These are phyloP conservation scores for Stegostoma tigrinum DNA, from an alignment of 2,113 vertebrate genomes.

Conservation along the genomic window DNA sequence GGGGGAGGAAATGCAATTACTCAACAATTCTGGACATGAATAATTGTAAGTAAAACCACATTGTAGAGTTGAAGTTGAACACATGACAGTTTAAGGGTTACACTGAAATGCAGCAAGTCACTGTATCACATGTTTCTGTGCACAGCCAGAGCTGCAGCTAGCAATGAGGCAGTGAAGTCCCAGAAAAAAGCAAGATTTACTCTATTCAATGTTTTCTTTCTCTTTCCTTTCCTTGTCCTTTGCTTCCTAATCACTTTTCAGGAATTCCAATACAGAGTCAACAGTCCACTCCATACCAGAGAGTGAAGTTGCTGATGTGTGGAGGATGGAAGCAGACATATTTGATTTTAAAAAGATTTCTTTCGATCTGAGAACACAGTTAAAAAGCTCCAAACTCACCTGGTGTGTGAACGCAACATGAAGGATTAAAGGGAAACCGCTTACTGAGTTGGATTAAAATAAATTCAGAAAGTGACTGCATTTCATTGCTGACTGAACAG, in stretches of 20 bases:
- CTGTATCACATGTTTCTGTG: no score
- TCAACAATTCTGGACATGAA: not conserved
- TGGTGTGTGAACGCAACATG: not conserved
- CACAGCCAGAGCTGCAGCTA: not conserved
- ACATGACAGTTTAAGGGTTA: not conserved
- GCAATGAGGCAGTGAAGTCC: not conserved
- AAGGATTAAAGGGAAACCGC: not conserved
- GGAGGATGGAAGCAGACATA: no score
- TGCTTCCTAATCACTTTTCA: not conserved
- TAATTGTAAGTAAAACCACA: not conserved
- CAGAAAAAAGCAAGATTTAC: not conserved
- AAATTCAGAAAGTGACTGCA: not conserved
- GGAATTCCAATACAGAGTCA: not conserved
- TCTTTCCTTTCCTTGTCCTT: not conserved
- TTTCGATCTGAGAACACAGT: not conserved
- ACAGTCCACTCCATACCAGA: not conserved
- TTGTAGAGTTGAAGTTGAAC: not conserved
- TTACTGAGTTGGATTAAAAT: not conserved
- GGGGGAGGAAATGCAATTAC: not conserved
- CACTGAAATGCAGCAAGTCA: not conserved
- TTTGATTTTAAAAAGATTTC: not conserved
- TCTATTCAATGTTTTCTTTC: not conserved
- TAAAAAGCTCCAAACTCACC: not conserved
- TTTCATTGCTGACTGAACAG: not conserved
- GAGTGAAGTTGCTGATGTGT: not conserved